Base-by-base conservation (phyloP, 37 sponge, comb jelly and placozoan species). In the Diacarnus erythraeanus region DNA sequence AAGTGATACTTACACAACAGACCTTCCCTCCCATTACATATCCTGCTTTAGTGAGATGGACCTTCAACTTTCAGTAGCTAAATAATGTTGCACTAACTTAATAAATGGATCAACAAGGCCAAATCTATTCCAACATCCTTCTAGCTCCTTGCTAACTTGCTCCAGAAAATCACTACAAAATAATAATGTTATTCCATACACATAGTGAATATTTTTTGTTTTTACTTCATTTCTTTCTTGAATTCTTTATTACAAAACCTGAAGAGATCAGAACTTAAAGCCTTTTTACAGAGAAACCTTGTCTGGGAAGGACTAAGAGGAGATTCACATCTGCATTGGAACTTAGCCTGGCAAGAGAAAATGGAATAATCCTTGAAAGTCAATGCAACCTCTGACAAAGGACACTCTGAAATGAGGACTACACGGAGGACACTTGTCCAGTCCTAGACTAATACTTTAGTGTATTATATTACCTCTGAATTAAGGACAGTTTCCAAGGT, bases 251-350 rank as follows among this genome's bases (percentile, higher is more conserved):
- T 75, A 47, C 88, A 92, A 22, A 31, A 43, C 3, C 42, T 39
- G 51, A 89, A 80, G n/a, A 38, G 39, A 20, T 84, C 73, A 0
- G 72, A 71, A 1, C 80, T 21, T 3, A 81, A 39, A 23, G 87
- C 37, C 25, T 77, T 59, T 18, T 83, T 66, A 57, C 71, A 72
- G 39, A 83, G 71, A 23, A 75, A 22, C 47, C 37, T 51, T 31
- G 87, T 35, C 65, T 83, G 87, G 0, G 77, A 31, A 2, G 92
- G 92, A 25, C 77, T 77, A 31, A 91, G 86, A 17, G 92, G 84
- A 63, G 39, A 15, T 60, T 91, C 92, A 27, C 39, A 43, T 4
- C 37, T 60, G 57, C 86, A 84, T 22, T 72, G 78, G 39, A 36
- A 56, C 74, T 57, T 74, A 2, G 71, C 64, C 87, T 87, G 71